Evolutionary conservation across 2,113 vertebrate species (phyloP).

Genomic region (Oryzias javanicus): DNA sequence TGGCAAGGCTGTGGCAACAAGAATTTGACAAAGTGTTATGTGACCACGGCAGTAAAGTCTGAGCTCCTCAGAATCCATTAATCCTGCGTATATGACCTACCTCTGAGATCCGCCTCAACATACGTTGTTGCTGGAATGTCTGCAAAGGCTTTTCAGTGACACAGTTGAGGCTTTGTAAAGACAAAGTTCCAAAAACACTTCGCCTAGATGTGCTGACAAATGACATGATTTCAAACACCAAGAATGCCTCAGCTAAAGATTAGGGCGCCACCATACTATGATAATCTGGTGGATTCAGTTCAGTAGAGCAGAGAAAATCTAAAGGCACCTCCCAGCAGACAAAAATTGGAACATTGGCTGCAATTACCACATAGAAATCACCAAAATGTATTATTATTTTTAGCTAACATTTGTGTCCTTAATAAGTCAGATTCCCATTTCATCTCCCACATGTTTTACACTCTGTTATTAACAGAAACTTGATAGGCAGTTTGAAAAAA

Average conservation of each 20-base stretch:
- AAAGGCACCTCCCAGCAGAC: too few relatives aligned
- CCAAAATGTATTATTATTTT: too few relatives aligned
- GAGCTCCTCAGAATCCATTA: slow-evolving; percentile 29
- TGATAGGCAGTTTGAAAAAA: not conserved
- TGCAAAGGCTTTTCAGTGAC: slow-evolving; percentile 17
- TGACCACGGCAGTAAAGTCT: slow-evolving; percentile 7
- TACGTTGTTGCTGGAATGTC: slow-evolving; percentile 21
- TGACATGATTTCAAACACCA: slow-evolving; percentile 4
- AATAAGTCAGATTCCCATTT: too few relatives aligned
- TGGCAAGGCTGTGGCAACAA: slow-evolving; percentile 37
- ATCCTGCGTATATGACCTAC: slow-evolving; percentile 1
- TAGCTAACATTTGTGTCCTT: too few relatives aligned
- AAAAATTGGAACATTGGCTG: too few relatives aligned
- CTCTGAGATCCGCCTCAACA: slow-evolving; percentile 9
- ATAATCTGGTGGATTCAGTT: too few relatives aligned
- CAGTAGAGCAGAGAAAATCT: too few relatives aligned
- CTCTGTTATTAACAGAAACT: not conserved
- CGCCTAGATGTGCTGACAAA: slow-evolving; percentile 11
- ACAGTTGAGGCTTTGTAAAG: slow-evolving; percentile 12
- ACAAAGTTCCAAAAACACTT: slow-evolving; percentile 4
- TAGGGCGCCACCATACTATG: too few relatives aligned
- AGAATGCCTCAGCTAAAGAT: not conserved
- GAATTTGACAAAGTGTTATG: slow-evolving; percentile 25
- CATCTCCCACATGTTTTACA: not conserved
- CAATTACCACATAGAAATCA: too few relatives aligned